These are phyloP conservation scores for Galemys pyrenaicus DNA, from an alignment of 2,113 vertebrate species.

Conservation along the genomic window DNA sequence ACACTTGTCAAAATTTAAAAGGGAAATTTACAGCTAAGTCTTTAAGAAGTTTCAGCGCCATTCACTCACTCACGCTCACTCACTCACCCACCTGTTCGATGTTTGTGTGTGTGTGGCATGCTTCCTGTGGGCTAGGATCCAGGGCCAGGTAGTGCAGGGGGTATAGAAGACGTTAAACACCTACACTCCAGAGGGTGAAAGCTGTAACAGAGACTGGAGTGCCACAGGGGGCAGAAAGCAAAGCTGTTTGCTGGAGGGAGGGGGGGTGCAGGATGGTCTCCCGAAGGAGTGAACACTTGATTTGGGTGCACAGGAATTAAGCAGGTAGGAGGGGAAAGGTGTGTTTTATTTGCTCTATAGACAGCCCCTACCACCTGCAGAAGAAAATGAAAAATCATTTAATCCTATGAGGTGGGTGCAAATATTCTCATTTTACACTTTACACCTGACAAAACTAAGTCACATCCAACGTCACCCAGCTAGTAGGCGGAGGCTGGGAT, in stretches of 20 bases:
- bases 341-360: neutral
- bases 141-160: neutral
- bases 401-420: accelerated
- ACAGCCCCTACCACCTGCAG: neutral
- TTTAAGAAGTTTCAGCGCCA: neutral
- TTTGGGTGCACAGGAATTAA: neutral
- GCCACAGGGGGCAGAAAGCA: accelerated
- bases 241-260: neutral
- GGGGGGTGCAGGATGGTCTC: neutral
- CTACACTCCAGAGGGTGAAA: neutral
- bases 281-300: neutral
- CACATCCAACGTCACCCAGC: neutral
- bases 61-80: neutral
- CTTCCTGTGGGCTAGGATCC: neutral
- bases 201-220: neutral
- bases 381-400: neutral
- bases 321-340: neutral
- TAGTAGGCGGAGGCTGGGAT: neutral
- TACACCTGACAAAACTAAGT: neutral
- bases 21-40: neutral
- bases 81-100: neutral
- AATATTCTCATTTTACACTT: neutral
- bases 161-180: neutral
- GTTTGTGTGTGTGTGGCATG: neutral
- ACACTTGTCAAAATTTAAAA: neutral